These are phyloP conservation scores for Agelastica alni DNA, from an alignment of 2,888 invertebrate genomes.

Conservation along the genomic window DNA sequence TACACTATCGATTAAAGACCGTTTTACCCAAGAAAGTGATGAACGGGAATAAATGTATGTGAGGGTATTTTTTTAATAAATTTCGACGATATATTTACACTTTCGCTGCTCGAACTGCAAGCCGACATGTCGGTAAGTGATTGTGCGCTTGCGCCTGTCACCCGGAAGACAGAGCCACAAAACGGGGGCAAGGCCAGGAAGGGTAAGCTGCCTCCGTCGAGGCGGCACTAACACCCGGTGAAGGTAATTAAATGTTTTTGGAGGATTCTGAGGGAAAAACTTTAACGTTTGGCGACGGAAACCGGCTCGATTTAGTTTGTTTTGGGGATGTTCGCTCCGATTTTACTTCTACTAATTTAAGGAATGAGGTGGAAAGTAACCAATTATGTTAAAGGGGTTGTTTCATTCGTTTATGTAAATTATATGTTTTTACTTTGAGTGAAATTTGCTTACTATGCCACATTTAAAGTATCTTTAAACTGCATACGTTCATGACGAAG, in stretches of 20 bases:
- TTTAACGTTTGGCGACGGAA: background rate
- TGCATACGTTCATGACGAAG: too few relatives aligned
- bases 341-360: too few relatives aligned
- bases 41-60: background rate
- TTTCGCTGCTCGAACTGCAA: slow-evolving; percentile 50
- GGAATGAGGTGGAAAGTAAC: too few relatives aligned
- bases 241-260: slow-evolving; percentile 17
- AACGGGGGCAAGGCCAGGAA: slow-evolving; percentile 48
- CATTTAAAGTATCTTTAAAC: too few relatives aligned
- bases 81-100: slow-evolving; percentile 34
- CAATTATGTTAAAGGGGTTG: too few relatives aligned
- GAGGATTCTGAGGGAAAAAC: slow-evolving; percentile 9
- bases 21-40: too few relatives aligned
- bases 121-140: slow-evolving; percentile 45
- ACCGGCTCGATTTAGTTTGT: slow-evolving; percentile 7
- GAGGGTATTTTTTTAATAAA: slow-evolving; percentile 2
- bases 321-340: background rate
- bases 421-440: too few relatives aligned
- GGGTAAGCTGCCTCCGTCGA: slow-evolving; percentile 31
- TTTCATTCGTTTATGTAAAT: too few relatives aligned
- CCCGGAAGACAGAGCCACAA: slow-evolving; percentile 44
- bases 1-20: too few relatives aligned
- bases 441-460: too few relatives aligned
- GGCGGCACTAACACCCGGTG: slow-evolving; percentile 7
- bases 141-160: slow-evolving; percentile 46